Base-by-base conservation (phyloP, 2,797 vertebrate genomes). In the Florisuga fusca region DNA sequence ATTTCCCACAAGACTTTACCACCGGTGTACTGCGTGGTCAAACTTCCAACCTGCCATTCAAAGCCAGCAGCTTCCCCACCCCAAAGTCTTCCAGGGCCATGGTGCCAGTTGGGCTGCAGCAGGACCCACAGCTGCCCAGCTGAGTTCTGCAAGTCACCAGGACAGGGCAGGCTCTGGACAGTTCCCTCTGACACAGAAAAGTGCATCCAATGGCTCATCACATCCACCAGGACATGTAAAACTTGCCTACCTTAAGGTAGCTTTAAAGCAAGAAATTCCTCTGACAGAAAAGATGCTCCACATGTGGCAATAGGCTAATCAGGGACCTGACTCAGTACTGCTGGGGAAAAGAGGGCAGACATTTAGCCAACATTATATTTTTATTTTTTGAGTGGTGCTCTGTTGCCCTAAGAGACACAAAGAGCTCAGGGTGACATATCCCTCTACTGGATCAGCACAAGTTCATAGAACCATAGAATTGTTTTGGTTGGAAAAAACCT, bases 251-350 rank as follows among this genome's bases (percentile, higher is more conserved):
- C n/a, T n/a, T n/a, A n/a, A n/a, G n/a, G n/a, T n/a, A n/a, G n/a
- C 59, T 27, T 46, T 10, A 20, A 8, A 17, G 53, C 21, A 36
- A 27, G 16, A 17, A n/a, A 53, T 33, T 82, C 85, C 45, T 84
- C 77, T 1, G 0, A 84, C 53, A 79, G 41, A 73, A 88, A 95
- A 89, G 89, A 18, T 57, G 23, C 33, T 89, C 61, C 68, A 46
- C 45, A 7, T 45, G n/a, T 1, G 23, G 63, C 53, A 79, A 25
- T 1, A 76, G 59, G 41, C 69, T 69, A 2, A 62, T 58, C 54
- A 90, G 77, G 48, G 71, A 96, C 73, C 88, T 95, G 88, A 79
- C 57, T 94, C 83, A 82, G 21, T 68, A 22, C 77, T 67, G 25
- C 25, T 73, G 67, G 22, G 55, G 71, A 59, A 51, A 78, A 75